phyloP scores from a whole-genome alignment of 2,113 vertebrate species.

The Puma concolor region DNA sequence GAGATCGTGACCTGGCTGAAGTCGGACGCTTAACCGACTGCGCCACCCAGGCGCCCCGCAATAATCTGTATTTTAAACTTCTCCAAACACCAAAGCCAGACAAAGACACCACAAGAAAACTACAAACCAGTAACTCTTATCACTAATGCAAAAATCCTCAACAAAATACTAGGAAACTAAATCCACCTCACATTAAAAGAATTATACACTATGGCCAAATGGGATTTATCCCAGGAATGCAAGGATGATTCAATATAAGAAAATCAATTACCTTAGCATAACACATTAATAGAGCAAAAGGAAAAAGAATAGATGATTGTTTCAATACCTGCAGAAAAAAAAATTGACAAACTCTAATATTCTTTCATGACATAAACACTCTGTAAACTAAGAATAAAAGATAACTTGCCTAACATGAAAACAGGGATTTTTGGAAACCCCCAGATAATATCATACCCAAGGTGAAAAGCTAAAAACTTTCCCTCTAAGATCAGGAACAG shows the following conservation, averaged over 20 bases:
- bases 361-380: not conserved
- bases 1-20: too few relatives aligned
- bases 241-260: not conserved
- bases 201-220: not conserved
- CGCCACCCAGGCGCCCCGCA: too few relatives aligned
- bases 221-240: not conserved
- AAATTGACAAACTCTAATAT: not conserved
- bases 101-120: not conserved
- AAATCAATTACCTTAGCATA: not conserved
- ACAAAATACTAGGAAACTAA: not conserved
- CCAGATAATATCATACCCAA: not conserved
- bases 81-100: not conserved
- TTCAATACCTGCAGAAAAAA: not conserved
- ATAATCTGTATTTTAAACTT: constrained; percentile 5
- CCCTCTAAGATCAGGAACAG: not conserved
- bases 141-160: not conserved
- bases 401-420: not conserved
- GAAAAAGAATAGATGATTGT: not conserved
- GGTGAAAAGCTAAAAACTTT: not conserved
- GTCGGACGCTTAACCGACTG: too few relatives aligned
- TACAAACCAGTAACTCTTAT: not conserved
- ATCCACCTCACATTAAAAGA: not conserved
- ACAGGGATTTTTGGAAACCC: not conserved
- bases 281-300: not conserved
- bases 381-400: not conserved